Evolutionary conservation across 2,113 vertebrate species (phyloP).

Genomic region (Gambusia holbrooki): DNA sequence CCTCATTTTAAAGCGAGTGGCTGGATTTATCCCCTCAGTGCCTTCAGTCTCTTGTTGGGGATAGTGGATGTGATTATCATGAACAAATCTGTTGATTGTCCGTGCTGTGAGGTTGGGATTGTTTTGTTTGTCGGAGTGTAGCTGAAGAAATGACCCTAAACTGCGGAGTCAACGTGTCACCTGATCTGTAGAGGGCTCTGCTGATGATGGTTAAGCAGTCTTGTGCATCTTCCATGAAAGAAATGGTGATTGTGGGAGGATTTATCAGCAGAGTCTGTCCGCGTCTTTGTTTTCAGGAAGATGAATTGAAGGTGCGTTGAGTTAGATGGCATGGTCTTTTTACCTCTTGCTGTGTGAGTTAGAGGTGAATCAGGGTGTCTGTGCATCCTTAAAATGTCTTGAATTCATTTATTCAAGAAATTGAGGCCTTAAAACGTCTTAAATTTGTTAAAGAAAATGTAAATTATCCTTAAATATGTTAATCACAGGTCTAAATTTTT

Average conservation of each 20-base stretch:
- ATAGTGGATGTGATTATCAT: not conserved
- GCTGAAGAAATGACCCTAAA: not conserved
- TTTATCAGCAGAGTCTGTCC: not conserved
- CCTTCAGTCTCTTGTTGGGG: not conserved
- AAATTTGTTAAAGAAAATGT: too few relatives aligned
- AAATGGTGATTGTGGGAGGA: not conserved
- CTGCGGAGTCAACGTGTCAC: not conserved
- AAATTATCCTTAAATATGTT: too few relatives aligned
- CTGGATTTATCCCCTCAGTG: not conserved
- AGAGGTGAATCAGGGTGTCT: too few relatives aligned
- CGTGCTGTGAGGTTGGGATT: not conserved
- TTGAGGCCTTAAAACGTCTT: too few relatives aligned
- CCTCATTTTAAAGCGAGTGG: not conserved
- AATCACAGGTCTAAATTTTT: too few relatives aligned
- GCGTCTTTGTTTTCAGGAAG: not conserved
- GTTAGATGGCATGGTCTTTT: not conserved
- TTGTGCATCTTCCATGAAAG: not conserved
- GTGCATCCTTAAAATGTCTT: too few relatives aligned
- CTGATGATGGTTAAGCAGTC: not conserved
- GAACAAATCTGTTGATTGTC: not conserved
- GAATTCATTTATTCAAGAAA: too few relatives aligned
- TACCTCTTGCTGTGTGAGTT: constrained; percentile 1
- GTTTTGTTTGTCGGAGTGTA: not conserved
- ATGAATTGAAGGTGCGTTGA: not conserved
- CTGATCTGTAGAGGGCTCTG: not conserved